Base-by-base conservation (phyloP, 2,888 invertebrate genomes). In the Cephus rjabovi region DNA sequence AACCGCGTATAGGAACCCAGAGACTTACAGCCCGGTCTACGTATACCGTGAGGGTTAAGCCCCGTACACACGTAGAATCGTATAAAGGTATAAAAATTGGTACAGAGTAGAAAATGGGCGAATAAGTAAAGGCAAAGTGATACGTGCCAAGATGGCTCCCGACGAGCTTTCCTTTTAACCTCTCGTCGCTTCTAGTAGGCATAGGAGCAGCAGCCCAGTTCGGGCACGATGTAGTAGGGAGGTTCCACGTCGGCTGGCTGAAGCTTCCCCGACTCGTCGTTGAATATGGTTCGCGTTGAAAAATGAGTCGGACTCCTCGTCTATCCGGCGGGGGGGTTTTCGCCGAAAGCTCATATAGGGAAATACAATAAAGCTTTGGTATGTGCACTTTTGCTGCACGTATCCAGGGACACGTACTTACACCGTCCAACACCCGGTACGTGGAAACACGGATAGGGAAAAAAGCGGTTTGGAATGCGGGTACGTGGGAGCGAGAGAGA, bases 351-450 rank as follows among this genome's bases (percentile, higher is more conserved):
- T 71, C 71, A 34, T 71, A 71, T 31, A 34, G 71, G 71, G 71
- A 34, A 71, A 71, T 71, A 71, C 71, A 71, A 71, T 71, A 71
- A 71, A 33, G 71, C 71, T 31, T 71, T 34, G 71, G 33, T 34
- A 34, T 71, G 33, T 71, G 71, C 31, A 33, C 31, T 23, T 30
- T 71, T 71, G 34, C 71, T 23, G 56, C 23, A 56, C 23, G 0
- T 56, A 56, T 23, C 23, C 56, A 56, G 56, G 23, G 23, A 56
- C 56, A 23, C 56, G 56, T 56, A 56, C 56, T 15, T 56, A 6
- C 6, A 4, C 40, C 6, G 0, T 40, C 6, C 40, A 6, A 15
- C 40, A 40, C 40, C 40, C 40, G 15, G 6, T 40, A 15, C 40
- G 15, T 40, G 6, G 35, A 6, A 23, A 23, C 56, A 9, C 23